Evolutionary conservation across 2,113 vertebrate species (phyloP).

Genomic region (Vombatus ursinus): DNA sequence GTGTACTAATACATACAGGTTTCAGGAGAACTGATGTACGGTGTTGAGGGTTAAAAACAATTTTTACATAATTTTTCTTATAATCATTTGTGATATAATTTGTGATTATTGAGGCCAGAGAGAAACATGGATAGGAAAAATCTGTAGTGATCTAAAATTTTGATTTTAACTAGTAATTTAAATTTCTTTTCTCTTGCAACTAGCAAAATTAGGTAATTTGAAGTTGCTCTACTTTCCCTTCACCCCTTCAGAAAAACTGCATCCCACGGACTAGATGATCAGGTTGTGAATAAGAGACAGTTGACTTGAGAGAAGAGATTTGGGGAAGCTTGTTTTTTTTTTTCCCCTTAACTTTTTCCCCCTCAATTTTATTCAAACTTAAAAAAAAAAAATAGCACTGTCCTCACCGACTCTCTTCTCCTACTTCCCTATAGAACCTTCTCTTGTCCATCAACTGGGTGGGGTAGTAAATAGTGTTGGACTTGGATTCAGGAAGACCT

Average conservation of each 20-base stretch:
- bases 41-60: neutral
- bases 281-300: no score
- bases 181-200: neutral
- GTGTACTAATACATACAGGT: neutral
- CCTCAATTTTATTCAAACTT: no score
- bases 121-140: conserved; percentile 1
- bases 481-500: neutral
- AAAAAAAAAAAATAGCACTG: no score
- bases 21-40: neutral
- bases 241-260: neutral
- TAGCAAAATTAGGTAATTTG: neutral
- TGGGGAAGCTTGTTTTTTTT: no score
- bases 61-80: neutral
- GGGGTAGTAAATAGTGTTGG: neutral
- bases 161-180: neutral
- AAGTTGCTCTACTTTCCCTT: neutral
- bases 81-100: neutral
- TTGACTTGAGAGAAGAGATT: no score
- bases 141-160: neutral
- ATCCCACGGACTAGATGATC: no score
- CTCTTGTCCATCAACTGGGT: no score
- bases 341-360: no score
- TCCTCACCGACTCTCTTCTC: no score
- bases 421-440: no score
- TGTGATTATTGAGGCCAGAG: neutral